Evolutionary conservation across 2,113 vertebrate genomes (phyloP).

Genomic region (Gavia stellata): DNA sequence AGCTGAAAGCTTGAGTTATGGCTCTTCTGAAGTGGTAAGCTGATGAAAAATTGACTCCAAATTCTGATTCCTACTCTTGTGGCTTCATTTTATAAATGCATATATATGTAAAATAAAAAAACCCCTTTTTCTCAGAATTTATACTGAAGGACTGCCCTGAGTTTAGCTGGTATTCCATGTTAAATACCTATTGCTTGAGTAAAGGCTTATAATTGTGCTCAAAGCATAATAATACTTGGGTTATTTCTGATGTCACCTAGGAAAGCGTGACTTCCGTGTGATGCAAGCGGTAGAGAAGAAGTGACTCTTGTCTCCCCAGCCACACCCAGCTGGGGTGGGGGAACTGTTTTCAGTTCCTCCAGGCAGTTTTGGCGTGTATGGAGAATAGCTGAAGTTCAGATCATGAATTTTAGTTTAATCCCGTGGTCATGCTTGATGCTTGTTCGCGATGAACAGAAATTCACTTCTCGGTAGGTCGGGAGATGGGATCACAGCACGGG

Average conservation of each 20-base stretch:
- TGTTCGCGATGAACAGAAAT: neutral
- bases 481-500: neutral
- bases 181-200: neutral
- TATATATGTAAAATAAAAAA: neutral
- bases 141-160: neutral
- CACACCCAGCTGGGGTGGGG: neutral
- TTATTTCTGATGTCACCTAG: neutral
- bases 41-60: conserved; percentile 1
- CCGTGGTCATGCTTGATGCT: neutral
- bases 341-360: neutral
- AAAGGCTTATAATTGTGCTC: neutral
- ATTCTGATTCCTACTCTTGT: neutral
- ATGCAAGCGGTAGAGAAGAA: neutral
- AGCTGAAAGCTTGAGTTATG: neutral
- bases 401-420: neutral
- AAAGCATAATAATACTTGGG: neutral
- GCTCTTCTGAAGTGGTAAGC: neutral
- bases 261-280: neutral
- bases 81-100: neutral
- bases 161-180: neutral
- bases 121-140: neutral
- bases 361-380: neutral
- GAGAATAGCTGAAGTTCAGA: neutral
- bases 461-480: neutral
- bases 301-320: neutral